A percentile compares a stretch with the other conserved stretches of the same genome.
Evolutionary conservation across 2,113 vertebrate species (phyloP).

Genomic region (Thunnus thynnus): DNA sequence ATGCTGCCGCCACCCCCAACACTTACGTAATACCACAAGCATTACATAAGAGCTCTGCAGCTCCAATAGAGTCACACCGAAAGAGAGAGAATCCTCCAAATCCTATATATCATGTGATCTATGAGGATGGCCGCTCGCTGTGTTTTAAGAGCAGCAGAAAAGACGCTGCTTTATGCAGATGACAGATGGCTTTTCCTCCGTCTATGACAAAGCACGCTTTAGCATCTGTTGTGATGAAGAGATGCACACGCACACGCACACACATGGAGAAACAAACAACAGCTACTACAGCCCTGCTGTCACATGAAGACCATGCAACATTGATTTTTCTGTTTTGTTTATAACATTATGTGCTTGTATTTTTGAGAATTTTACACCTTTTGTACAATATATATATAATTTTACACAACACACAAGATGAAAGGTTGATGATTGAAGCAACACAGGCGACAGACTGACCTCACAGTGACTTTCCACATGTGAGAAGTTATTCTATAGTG

Average conservation of each 20-base stretch:
- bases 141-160: slow-evolving; percentile 60
- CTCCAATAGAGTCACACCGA: slow-evolving; percentile 17
- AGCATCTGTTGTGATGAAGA: slow-evolving; percentile 40
- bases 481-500: background rate
- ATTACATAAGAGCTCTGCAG: slow-evolving; percentile 61
- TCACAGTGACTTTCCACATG: background rate
- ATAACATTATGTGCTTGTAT: background rate
- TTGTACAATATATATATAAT: too few relatives aligned
- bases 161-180: slow-evolving; percentile 45
- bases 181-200: slow-evolving; percentile 64
- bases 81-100: slow-evolving; percentile 52
- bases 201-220: slow-evolving; percentile 33
- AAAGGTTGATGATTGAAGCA: background rate
- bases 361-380: background rate
- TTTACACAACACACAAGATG: too few relatives aligned
- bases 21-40: slow-evolving; percentile 60
- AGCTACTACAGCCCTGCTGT: background rate
- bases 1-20: slow-evolving; percentile 1
- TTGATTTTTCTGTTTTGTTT: background rate
- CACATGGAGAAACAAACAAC: background rate
- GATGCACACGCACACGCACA: slow-evolving; percentile 1
- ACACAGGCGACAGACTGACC: background rate
- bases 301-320: background rate
- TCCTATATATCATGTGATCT: slow-evolving; percentile 67
- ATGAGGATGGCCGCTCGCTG: slow-evolving; percentile 26